phyloP scores from a whole-genome alignment of 1,140 invertebrate genomes.

The Drosophila leontia region DNA sequence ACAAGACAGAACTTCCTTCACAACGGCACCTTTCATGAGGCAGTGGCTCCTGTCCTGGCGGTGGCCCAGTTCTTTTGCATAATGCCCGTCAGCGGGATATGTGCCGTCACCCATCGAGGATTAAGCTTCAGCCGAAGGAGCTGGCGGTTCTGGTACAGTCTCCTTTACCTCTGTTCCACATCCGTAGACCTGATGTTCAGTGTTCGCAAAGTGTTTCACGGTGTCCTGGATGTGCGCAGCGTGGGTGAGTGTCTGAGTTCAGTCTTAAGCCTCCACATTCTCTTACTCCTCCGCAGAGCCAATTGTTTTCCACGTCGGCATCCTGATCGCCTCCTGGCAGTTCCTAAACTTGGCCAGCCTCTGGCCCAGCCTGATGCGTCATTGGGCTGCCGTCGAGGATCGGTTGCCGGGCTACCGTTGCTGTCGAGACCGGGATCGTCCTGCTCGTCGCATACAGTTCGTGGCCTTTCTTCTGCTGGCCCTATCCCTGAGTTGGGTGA shows the following conservation, averaged over 20 bases:
- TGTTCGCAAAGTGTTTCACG: constrained; percentile 46
- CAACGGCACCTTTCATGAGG: constrained; percentile 73
- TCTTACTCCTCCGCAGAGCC: constrained; percentile 49
- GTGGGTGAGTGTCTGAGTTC: constrained; percentile 52
- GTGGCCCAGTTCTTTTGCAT: constrained; percentile 81
- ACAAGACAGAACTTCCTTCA: constrained; percentile 37
- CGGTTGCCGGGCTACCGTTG: constrained; percentile 50
- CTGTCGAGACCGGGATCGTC: constrained; percentile 36
- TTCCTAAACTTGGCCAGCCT: constrained; percentile 64
- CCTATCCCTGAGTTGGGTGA: constrained; percentile 65
- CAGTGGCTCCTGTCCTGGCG: constrained; percentile 69
- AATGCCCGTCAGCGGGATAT: constrained; percentile 78
- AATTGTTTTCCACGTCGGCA: constrained; percentile 66
- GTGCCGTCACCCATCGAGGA: constrained; percentile 17
- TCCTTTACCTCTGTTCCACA: constrained; percentile 46
- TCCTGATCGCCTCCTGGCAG: constrained; percentile 46
- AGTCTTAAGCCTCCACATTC: not conserved
- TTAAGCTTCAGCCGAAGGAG: constrained; percentile 63
- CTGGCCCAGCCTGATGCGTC: constrained; percentile 73
- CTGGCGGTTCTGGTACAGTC: constrained; percentile 64
- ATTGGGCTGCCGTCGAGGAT: constrained; percentile 66
- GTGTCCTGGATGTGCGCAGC: constrained; percentile 66
- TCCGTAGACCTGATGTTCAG: constrained; percentile 54
- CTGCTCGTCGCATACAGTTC: constrained; percentile 43
- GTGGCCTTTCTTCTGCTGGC: constrained; percentile 57